A percentile compares a stretch with the other conserved stretches of the same genome.
Evolutionary conservation across 2,888 invertebrate species (phyloP).

Genomic region (Zygothrica quintamaculata): DNA sequence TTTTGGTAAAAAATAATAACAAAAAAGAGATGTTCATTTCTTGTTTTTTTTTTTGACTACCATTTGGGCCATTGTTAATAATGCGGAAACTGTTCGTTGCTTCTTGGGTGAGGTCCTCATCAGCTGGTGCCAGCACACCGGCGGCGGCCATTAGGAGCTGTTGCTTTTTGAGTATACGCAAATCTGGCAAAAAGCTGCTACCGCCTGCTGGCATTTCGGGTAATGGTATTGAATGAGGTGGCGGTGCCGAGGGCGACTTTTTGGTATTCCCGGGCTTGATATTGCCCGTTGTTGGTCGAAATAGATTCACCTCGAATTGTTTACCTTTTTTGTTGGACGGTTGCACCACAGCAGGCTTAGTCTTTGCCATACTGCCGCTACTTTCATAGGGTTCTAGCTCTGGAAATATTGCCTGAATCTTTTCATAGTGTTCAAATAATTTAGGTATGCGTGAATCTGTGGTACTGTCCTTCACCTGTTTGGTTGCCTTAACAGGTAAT

Average conservation of each 20-base stretch:
- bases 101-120: slow-evolving; percentile 30
- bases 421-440: slow-evolving; percentile 90
- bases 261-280: slow-evolving; percentile 84
- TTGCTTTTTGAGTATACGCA: slow-evolving; percentile 79
- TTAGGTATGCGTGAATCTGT: slow-evolving; percentile 87
- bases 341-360: slow-evolving; percentile 30
- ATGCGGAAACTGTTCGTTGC: slow-evolving; percentile 43
- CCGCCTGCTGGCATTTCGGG: slow-evolving; percentile 65
- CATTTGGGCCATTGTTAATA: slow-evolving; percentile 42
- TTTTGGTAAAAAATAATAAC: slow-evolving; percentile 15
- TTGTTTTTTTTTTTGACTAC: no score
- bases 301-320: slow-evolving; percentile 66
- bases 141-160: slow-evolving; percentile 79
- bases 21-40: not conserved
- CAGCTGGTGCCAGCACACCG: slow-evolving; percentile 54
- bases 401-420: slow-evolving; percentile 91
- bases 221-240: slow-evolving; percentile 59
- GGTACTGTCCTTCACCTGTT: slow-evolving; percentile 83
- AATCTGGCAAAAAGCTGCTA: slow-evolving; percentile 78
- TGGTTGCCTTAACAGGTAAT: slow-evolving; percentile 82
- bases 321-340: slow-evolving; percentile 61
- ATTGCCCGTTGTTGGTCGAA: slow-evolving; percentile 57
- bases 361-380: slow-evolving; percentile 47
- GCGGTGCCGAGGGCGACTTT: slow-evolving; percentile 79
- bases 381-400: slow-evolving; percentile 86